Base-by-base conservation (phyloP, 2,113 vertebrate genomes). In the Rhegmatorhina hoffmannsi region DNA sequence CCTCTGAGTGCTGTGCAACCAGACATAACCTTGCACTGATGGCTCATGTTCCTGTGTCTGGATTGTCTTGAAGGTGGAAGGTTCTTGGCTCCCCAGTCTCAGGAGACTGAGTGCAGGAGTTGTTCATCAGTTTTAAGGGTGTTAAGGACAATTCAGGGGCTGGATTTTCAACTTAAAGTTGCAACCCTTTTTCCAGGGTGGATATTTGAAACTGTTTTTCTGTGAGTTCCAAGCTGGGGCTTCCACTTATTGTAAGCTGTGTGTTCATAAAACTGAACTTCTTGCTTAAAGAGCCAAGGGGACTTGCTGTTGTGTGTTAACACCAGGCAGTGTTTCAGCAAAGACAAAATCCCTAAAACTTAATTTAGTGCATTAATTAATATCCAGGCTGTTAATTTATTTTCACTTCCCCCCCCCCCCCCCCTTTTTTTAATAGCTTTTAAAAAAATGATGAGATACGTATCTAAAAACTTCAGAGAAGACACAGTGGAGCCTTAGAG, bases 361-460 rank as follows among this genome's bases (percentile, higher is more conserved):
- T 44, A 19, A 77, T n/a, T 43, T 26, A 80, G 46, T 17, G 17
- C 7, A 12, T 81, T 90, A 36, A 33, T 84, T 46, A 40, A 7
- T 63, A 82, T 21, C 20, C 13, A n/a, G 20, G 18, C 49, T 74
- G 53, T 64, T 33, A 59, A 73, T 11, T 55, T 26, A 43, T 55
- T 81, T 46, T 43, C n/a, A 11, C 6, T 28, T 19, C 2, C 28
- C 28, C 3, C 24, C 7, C 13, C 28, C 18, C 3, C 36, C 36
- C 36, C 36, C 36, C 36, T 36, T 36, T 10, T 34, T 36, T 20
- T 17, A 34, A 17, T 33, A 56, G 18, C 4, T 73, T 36, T 9
- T 2, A 7, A 52, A 52, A 60, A 53, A 36, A 7, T 8, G 7
- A 20, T 24, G 18, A 58, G 23, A n/a, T 50, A 26, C 0, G 0